Base-by-base conservation (phyloP, 2,797 vertebrate species). In the Sebastes nivosus region DNA sequence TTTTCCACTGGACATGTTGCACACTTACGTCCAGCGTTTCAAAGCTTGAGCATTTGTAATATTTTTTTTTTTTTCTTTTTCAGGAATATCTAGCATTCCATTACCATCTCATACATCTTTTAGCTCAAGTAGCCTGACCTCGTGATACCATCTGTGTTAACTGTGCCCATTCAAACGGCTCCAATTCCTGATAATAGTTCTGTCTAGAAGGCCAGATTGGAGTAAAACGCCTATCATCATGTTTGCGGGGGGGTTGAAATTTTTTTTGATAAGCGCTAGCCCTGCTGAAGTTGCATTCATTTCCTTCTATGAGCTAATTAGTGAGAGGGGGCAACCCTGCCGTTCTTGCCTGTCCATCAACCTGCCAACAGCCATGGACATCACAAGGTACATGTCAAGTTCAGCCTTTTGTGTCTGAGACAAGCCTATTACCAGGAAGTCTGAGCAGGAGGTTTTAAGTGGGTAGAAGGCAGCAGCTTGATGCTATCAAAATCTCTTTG, bases 241-340 rank as follows among this genome's bases (percentile, higher is more conserved):
- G 65, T 77, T 83, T 88, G 68, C 90, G 81, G 93, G 91, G 93
- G 95, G 94, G 95, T 95, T 92, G 72, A 3, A 85, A 65, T 87
- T 85, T 79, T 92, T 93, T 93, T 93, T 77, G 91, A 95, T 96
- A 96, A 95, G 91, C 87, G 2, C 55, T 61, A 67, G 64, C 81
- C 91, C 80, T 87, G 94, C 91, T 95, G 94, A 95, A 97, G 96
- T 95, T 95, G 95, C 95, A 95, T 90, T 92, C 84, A 95, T 95
- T 93, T 96, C 90, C 90, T 95, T 94, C 94, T 83, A 96, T 95
- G 95, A 95, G 94, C 95, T 98, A 97, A 98, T 99, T 98, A 98
- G 95, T 59, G 54, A 80, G 90, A 84, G 78, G 93, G 94, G 94
- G 95, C 92, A 95, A 95, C 86, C 38, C 89, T 83, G 92, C 94